Base-by-base conservation (phyloP, 2,113 vertebrate species). In the Cyphomyrus discorhynchus region DNA sequence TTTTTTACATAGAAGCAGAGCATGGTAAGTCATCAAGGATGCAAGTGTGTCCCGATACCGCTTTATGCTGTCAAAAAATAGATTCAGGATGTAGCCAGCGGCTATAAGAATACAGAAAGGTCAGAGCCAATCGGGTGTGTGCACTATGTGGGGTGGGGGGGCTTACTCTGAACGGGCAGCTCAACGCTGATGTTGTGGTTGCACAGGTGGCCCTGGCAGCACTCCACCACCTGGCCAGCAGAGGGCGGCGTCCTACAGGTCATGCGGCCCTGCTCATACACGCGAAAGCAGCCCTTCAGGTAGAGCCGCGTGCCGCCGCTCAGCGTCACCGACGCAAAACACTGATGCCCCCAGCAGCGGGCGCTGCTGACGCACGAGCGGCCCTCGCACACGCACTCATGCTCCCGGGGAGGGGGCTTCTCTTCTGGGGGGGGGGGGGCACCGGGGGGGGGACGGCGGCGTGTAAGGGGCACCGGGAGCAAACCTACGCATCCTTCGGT, bases 211-310 rank as follows among this genome's bases (percentile, higher is more conserved):
- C 98, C 98, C 88, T 98, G 97, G 95, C 98, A 99, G 95, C 98
- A 99, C 92, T 97, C 97, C 84, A 99, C 96, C 3, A 97, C 97
- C 87, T 96, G 96, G 93, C 96, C 96, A 0, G 96, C 94, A 2
- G 98, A 98, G 0, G 97, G 97, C 0, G 97, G 97, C 0, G 94
- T 97, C 94, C 97, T 97, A 92, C 98, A 99, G 0, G 97, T 98
- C 97, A 97, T 97, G 93, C 97, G 96, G 53, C 97, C 96, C 89
- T 97, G 97, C 89, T 97, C 97, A 0, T 98, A 97, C 39, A 98
- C 98, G 93, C 96, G 96, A 94, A 99, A 97, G 96, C 98, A 99
- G 93, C 98, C 98, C 53, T 98, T 99, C 94, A 97, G 97, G 94
- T 97, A 97, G 86, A 97, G 95, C 6, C 95, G 94, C 27, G 93